A percentile compares a stretch with the other conserved stretches of the same genome.
Evolutionary conservation across 1,140 invertebrate species (phyloP).

Genomic region (Eumeta japonica): DNA sequence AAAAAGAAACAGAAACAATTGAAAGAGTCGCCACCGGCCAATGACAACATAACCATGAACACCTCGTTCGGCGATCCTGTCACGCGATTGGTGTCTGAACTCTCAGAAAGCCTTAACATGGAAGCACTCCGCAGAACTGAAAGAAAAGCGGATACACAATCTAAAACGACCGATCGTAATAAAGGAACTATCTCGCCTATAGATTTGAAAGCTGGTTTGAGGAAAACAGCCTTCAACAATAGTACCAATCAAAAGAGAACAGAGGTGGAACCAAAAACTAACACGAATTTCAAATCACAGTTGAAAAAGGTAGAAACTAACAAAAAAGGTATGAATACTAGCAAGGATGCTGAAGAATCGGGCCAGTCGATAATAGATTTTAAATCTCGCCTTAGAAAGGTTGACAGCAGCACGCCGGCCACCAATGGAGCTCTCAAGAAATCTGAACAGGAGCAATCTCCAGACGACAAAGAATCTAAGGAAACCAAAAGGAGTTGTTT

Average conservation of each 20-base stretch:
- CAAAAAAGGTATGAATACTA: constrained; percentile 43
- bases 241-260: constrained; percentile 21
- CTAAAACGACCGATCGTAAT: constrained; percentile 13
- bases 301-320: constrained; percentile 69
- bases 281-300: constrained; percentile 60
- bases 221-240: constrained; percentile 41
- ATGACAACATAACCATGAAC: constrained; percentile 35
- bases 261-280: constrained; percentile 34
- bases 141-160: constrained; percentile 18
- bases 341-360: constrained; percentile 56
- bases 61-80: constrained; percentile 65
- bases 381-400: constrained; percentile 80
- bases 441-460: constrained; percentile 46
- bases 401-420: constrained; percentile 58
- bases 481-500: constrained; percentile 21
- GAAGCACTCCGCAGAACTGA: constrained; percentile 36
- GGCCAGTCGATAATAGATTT: constrained; percentile 75
- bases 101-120: constrained; percentile 64
- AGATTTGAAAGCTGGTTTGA: constrained; percentile 56
- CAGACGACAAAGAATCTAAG: constrained; percentile 35
- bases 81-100: constrained; percentile 75
- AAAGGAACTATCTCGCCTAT: constrained; percentile 46
- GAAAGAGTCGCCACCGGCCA: constrained; percentile 50
- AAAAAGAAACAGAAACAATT: constrained; percentile 56
- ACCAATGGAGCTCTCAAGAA: constrained; percentile 50